Conservation (phyloP, 2,113 vertebrate genomes). For the Platanista minor region DNA sequence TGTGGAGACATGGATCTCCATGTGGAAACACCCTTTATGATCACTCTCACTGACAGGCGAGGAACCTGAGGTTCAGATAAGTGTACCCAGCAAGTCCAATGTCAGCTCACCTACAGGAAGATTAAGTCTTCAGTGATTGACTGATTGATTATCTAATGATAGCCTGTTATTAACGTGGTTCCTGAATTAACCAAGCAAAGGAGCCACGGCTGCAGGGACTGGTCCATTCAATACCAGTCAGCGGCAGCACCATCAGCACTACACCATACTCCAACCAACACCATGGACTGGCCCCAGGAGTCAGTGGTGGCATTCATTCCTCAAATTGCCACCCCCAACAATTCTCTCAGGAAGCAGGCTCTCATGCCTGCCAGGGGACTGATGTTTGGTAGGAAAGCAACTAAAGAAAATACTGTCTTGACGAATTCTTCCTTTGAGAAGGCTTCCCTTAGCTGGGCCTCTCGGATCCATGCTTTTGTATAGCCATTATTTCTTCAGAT, state of each 20-base stretch:
- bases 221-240: too few relatives aligned
- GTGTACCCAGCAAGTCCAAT: background rate
- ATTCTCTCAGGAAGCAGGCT: background rate
- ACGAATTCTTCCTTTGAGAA: background rate
- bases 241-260: too few relatives aligned
- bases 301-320: background rate
- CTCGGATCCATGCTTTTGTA: background rate
- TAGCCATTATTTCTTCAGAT: background rate
- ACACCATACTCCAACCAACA: background rate
- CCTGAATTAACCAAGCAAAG: background rate
- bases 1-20: background rate
- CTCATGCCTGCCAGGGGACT: background rate
- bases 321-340: background rate
- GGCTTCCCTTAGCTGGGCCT: background rate
- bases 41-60: background rate
- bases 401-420: background rate
- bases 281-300: too few relatives aligned
- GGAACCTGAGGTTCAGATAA: background rate
- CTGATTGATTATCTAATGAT: background rate
- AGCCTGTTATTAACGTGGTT: background rate
- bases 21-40: background rate
- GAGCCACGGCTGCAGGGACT: background rate
- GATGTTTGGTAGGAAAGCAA: background rate
- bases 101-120: background rate
- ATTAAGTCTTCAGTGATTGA: background rate